phyloP scores from a whole-genome alignment of 2,797 vertebrate species.

The Spondyliosoma cantharus region DNA sequence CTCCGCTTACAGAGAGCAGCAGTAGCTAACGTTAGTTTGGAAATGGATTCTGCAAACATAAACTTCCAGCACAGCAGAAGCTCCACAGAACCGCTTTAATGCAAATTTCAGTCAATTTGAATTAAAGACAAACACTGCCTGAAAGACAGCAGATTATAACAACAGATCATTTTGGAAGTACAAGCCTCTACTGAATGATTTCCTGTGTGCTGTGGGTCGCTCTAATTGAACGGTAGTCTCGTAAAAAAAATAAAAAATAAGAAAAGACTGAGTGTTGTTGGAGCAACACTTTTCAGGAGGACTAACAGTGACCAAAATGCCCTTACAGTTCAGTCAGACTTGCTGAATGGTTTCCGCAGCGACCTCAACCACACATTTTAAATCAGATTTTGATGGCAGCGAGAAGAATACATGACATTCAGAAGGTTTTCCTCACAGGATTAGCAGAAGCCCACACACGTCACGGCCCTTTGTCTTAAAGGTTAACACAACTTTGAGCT shows the following conservation, averaged over 20 bases:
- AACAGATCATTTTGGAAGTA: not conserved
- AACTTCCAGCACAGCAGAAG: no score
- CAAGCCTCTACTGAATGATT: not conserved
- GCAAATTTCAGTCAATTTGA: not conserved
- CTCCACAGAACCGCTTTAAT: no score
- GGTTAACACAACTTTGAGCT: slow-evolving; percentile 80
- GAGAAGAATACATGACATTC: slow-evolving; percentile 75
- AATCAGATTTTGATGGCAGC: slow-evolving; percentile 65
- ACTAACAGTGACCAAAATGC: slow-evolving; percentile 31
- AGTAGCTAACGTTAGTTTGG: no score
- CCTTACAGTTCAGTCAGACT: slow-evolving; percentile 26
- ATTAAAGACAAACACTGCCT: slow-evolving; percentile 7
- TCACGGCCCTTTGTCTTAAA: slow-evolving; percentile 82
- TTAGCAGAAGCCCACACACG: slow-evolving; percentile 70
- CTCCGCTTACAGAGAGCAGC: no score
- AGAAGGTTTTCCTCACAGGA: slow-evolving; percentile 72
- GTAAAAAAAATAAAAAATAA: slow-evolving; percentile 1
- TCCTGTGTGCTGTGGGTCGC: slow-evolving; percentile 19
- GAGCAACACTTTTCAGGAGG: slow-evolving; percentile 21
- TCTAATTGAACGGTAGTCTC: slow-evolving; percentile 6
- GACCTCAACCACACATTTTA: slow-evolving; percentile 53
- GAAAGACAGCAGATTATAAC: not conserved
- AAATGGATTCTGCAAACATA: no score
- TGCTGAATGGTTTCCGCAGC: slow-evolving; percentile 65
- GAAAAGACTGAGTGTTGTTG: slow-evolving; percentile 22